phyloP scores from a whole-genome alignment of 2,797 vertebrate genomes.

The Sebastes steindachneri region DNA sequence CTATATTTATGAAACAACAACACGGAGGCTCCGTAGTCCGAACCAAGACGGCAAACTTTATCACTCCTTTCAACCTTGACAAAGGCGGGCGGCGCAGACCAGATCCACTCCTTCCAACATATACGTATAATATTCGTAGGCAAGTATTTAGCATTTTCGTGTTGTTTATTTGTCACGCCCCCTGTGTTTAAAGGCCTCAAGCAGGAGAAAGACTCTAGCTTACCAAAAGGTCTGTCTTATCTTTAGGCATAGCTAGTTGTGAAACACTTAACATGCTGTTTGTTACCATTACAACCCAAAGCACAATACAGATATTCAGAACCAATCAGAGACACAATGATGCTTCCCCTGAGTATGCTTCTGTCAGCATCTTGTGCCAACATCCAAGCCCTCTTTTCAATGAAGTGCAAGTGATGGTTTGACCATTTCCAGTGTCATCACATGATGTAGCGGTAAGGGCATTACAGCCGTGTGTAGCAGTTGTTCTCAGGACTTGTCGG shows the following conservation, averaged over 20 bases:
- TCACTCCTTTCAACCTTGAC: no score
- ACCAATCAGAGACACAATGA: neutral
- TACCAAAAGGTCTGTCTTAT: neutral
- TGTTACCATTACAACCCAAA: neutral
- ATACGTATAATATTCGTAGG: no score
- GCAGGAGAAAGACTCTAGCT: neutral
- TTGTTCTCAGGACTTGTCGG: neutral
- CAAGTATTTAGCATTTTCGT: no score
- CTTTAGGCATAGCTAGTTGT: neutral
- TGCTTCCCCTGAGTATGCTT: neutral
- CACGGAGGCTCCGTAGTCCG: no score
- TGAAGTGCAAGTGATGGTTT: neutral
- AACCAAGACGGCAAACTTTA: no score
- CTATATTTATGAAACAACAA: no score
- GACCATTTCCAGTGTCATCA: neutral
- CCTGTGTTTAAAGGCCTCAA: no score
- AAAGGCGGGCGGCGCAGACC: no score
- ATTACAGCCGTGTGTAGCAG: neutral
- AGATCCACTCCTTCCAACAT: no score
- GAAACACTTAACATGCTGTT: neutral
- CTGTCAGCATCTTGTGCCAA: neutral
- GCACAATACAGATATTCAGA: neutral
- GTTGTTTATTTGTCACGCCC: no score
- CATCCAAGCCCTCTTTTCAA: neutral
- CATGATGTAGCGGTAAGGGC: neutral